phyloP scores from a whole-genome alignment of 2,113 vertebrate species.

The Pavo muticus region DNA sequence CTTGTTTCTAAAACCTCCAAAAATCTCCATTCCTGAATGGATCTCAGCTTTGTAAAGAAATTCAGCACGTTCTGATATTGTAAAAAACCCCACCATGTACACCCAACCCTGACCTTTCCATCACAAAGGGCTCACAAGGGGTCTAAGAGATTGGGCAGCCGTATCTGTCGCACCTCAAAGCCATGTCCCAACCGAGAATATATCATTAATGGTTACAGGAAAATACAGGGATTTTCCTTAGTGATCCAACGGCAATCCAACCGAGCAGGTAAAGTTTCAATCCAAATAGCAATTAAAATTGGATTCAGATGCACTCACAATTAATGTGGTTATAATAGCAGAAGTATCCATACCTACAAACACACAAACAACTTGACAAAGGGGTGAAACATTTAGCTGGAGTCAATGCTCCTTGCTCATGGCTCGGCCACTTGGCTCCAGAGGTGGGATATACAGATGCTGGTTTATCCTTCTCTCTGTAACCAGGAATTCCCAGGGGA shows the following conservation, averaged over 20 bases:
- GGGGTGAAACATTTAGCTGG: rapidly evolving
- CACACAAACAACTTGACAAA: background rate
- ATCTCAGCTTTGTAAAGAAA: background rate
- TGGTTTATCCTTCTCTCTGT: background rate
- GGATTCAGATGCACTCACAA: background rate
- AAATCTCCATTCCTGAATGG: background rate
- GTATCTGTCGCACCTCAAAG: background rate
- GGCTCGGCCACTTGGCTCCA: rapidly evolving
- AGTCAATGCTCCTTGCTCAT: background rate
- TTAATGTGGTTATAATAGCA: background rate
- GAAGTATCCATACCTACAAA: background rate
- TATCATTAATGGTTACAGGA: background rate
- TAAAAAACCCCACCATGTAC: background rate
- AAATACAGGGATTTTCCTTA: constrained; percentile 12
- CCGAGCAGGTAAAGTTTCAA: background rate
- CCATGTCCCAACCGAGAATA: background rate
- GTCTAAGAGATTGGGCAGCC: background rate
- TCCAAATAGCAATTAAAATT: background rate
- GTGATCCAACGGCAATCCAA: background rate
- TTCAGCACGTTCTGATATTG: background rate
- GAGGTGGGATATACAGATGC: rapidly evolving
- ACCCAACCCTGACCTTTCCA: background rate
- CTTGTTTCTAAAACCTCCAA: background rate
- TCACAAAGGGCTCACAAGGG: background rate
- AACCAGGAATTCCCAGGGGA: background rate